A percentile compares a stretch with the other conserved stretches of the same genome.
phyloP scores from a whole-genome alignment of 2,888 invertebrate genomes.

The Empis stercorea region DNA sequence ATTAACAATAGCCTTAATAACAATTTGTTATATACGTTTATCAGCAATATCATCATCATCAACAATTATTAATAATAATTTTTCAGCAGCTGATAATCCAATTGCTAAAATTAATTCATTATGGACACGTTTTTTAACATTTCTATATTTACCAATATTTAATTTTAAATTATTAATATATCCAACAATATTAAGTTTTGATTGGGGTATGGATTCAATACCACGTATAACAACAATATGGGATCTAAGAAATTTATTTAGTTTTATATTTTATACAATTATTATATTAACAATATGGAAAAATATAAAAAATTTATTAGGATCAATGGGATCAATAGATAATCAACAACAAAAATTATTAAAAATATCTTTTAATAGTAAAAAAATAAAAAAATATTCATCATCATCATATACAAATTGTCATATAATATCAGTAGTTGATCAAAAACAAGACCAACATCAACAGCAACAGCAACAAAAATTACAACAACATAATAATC shows the following conservation, averaged over 20 bases:
- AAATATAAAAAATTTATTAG: constrained; percentile 16
- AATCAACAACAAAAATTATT: background rate
- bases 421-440: background rate
- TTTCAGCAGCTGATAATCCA: constrained; percentile 92
- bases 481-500: constrained; percentile 15
- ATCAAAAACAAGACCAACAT: constrained; percentile 7
- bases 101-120: constrained; percentile 75
- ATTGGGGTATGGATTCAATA: constrained; percentile 98
- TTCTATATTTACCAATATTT: constrained; percentile 80
- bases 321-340: background rate
- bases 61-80: constrained; percentile 48
- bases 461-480: constrained; percentile 13
- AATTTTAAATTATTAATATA: constrained; percentile 79
- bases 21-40: constrained; percentile 62
- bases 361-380: background rate
- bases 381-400: background rate
- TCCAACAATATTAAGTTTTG: constrained; percentile 83
- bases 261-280: constrained; percentile 59
- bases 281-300: constrained; percentile 26
- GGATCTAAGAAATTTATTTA: constrained; percentile 68
- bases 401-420: background rate
- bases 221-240: constrained; percentile 65
- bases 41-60: constrained; percentile 57
- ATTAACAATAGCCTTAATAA: constrained; percentile 50
- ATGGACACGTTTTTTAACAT: constrained; percentile 75